Evolutionary conservation across 2,113 vertebrate species (phyloP).

Genomic region (Bufo bufo): DNA sequence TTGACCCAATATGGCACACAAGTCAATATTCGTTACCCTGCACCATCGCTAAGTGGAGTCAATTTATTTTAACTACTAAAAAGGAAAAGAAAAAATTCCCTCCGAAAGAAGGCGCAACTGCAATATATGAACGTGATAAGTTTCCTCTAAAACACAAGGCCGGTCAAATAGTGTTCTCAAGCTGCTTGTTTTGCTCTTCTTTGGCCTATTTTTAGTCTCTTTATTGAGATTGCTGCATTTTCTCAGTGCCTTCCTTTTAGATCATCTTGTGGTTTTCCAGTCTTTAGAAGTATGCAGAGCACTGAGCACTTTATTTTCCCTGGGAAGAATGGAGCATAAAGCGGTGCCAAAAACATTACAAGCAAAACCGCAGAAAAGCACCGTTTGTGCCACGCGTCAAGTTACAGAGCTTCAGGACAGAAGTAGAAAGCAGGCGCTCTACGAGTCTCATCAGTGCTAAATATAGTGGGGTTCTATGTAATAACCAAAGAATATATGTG

Average conservation of each 20-base stretch:
- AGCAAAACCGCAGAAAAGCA: constrained; percentile 65
- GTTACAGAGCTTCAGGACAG: constrained; percentile 53
- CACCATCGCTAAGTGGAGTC: too few relatives aligned
- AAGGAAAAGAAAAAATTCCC: not conserved
- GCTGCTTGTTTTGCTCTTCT: constrained; percentile 28
- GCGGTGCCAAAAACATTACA: constrained; percentile 67
- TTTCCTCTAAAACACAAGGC: not conserved
- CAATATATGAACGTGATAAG: not conserved
- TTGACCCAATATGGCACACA: too few relatives aligned
- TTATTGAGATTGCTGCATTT: constrained; percentile 63
- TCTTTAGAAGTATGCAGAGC: constrained; percentile 61
- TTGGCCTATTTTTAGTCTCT: constrained; percentile 61
- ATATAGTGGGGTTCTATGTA: not conserved
- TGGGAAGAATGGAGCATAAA: constrained; percentile 61
- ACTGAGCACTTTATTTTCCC: constrained; percentile 57
- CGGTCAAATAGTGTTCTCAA: constrained; percentile 2
- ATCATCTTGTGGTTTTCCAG: constrained; percentile 62
- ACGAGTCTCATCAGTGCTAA: not conserved
- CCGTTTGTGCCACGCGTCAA: constrained; percentile 62
- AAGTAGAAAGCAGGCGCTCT: not conserved
- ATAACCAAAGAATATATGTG: not conserved
- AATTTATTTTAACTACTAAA: too few relatives aligned
- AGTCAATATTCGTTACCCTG: too few relatives aligned
- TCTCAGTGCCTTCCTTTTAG: constrained; percentile 65
- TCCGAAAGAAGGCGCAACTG: not conserved